Base-by-base conservation (phyloP, 2,113 vertebrate genomes). In the Pygoscelis antarcticus region DNA sequence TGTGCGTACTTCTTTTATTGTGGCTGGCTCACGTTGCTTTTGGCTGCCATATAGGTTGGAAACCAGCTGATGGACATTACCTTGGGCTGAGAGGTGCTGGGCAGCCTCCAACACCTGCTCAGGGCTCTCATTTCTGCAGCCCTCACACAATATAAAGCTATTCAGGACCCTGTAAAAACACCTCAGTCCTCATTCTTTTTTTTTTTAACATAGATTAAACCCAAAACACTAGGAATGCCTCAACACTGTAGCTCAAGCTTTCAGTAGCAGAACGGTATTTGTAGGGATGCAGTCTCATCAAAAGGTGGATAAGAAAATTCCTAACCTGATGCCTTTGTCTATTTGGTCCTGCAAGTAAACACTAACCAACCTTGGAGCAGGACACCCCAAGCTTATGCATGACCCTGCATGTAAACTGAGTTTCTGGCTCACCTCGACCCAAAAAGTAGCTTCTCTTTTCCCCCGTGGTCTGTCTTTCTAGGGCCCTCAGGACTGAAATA, bases 1-100 rank as follows among this genome's bases (percentile, higher is more conserved):
- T 3, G 32, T 46, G 5, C 6, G 0, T 66, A 34, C 11, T 54
- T 75, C 7, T 62, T 80, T 51, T 60, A 16, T 46, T 0, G 0
- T n/a, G 44, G 13, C n/a, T 87, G 57, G 10, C 11, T 77, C 16
- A 32, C 0, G 0, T 55, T 77, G 7, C 22, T 90, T 84, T 78
- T 66, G 23, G n/a, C 29, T 76, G 13, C n/a, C 4, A 0, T 62
- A 19, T 11, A 66, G 27, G 16, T 4, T 75, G 82, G 61, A 82
- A 89, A 69, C 20, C 14, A 83, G 69, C 4, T 20, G 18, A 57
- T 38, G 26, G 47, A 51, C 16, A 4, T 81, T 44, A n/a, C 8
- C 19, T 26, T 82, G 49, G 32, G 2, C 40, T 55, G 55, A 65
- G 40, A 70, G 30, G 14, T 66, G 49, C 34, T 0, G 0, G 17